A percentile compares a stretch with the other conserved stretches of the same genome.
Evolutionary conservation across 1,140 invertebrate genomes (phyloP).

Genomic region (Halotydeus destructor): DNA sequence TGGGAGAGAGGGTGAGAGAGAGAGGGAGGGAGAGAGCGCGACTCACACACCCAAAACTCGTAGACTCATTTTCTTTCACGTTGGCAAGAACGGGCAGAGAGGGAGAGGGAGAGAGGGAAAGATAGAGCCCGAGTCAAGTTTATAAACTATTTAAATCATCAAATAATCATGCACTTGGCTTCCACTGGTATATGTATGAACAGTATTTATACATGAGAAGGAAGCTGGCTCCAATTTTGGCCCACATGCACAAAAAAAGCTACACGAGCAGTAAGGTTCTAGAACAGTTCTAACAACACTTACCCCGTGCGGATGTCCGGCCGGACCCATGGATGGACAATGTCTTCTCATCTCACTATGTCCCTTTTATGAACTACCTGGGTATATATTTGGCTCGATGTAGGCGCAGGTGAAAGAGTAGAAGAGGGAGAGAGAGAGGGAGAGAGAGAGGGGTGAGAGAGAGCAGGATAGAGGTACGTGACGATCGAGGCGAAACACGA

Average conservation of each 20-base stretch:
- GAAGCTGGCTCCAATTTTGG: constrained; percentile 8
- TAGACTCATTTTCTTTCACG: not conserved
- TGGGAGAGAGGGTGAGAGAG: not conserved
- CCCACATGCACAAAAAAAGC: no score
- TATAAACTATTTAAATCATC: not conserved
- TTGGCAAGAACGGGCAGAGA: constrained; percentile 1
- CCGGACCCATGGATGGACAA: constrained; percentile 7
- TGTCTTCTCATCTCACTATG: constrained; percentile 8
- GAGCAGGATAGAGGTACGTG: constrained; percentile 4
- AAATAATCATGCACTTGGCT: not conserved
- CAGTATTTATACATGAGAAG: not conserved
- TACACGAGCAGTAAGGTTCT: no score
- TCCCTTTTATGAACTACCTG: no score
- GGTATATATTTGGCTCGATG: no score
- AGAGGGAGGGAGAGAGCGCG: not conserved
- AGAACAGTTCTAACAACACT: no score
- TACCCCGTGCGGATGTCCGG: no score
- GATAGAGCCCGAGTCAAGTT: not conserved
- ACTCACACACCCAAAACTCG: not conserved
- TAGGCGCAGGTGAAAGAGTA: constrained; percentile 8
- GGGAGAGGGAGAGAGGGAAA: not conserved
- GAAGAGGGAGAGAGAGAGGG: constrained; percentile 10
- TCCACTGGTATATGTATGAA: not conserved
- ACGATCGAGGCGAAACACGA: constrained; percentile 5
- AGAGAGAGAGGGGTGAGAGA: constrained; percentile 5